Evolutionary conservation across 2,113 vertebrate genomes (phyloP).

Genomic region (Microtus ochrogaster): DNA sequence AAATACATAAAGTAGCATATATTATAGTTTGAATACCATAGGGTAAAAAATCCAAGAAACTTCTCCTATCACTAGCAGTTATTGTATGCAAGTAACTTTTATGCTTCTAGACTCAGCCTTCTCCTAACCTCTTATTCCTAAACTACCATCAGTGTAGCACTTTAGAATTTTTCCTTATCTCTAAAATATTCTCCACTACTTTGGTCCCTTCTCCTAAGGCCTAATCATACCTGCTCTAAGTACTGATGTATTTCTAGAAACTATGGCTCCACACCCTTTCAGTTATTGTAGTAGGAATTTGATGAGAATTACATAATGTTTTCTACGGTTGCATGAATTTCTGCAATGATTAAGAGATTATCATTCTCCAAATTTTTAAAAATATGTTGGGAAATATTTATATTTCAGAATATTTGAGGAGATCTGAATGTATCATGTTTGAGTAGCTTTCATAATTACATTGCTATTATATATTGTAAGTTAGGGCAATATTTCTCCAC

Average conservation of each 20-base stretch:
- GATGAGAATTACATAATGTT: constrained; percentile 18
- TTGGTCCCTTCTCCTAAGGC: neutral
- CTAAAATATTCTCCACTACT: neutral
- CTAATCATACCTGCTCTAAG: neutral
- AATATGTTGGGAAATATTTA: neutral
- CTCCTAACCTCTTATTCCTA: neutral
- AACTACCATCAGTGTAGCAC: neutral
- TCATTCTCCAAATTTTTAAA: constrained; percentile 13
- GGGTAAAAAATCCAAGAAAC: neutral
- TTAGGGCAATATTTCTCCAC: constrained; percentile 11
- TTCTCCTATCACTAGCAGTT: neutral
- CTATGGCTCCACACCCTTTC: neutral
- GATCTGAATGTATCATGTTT: constrained; percentile 4
- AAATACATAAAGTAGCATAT: constrained; percentile 19
- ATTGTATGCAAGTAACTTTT: neutral
- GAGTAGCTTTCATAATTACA: constrained; percentile 5
- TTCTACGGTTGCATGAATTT: neutral
- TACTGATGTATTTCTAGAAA: neutral
- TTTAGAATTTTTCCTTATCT: neutral
- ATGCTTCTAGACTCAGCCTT: neutral
- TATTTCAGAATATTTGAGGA: constrained; percentile 29
- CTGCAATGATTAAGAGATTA: neutral
- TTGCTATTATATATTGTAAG: neutral
- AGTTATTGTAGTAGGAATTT: constrained; percentile 20
- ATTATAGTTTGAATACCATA: neutral